These are phyloP conservation scores for Paguma larvata DNA, from an alignment of 2,797 vertebrate genomes.

Conservation along the genomic window DNA sequence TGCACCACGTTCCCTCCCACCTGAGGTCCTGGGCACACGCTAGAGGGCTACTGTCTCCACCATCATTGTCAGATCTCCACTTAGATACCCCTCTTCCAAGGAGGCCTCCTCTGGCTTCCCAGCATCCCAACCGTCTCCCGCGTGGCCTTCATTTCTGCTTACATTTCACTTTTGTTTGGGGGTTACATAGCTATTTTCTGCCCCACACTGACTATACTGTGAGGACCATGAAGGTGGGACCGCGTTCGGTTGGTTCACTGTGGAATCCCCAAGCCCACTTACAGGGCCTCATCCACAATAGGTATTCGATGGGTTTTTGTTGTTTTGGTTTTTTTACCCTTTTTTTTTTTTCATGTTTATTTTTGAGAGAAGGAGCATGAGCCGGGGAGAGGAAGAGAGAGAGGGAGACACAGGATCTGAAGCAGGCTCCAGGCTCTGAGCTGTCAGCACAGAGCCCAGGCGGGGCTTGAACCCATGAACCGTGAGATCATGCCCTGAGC, in stretches of 20 bases:
- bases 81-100: not conserved
- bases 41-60: not conserved
- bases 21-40: not conserved
- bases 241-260: not conserved
- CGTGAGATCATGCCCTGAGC: too few species aligned
- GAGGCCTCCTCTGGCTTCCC: constrained; percentile 20
- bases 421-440: too few species aligned
- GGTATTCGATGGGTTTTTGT: not conserved
- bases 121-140: not conserved
- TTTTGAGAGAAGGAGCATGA: too few species aligned
- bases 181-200: not conserved
- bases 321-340: too few species aligned
- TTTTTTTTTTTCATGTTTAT: too few species aligned
- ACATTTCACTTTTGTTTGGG: not conserved
- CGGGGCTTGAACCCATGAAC: too few species aligned
- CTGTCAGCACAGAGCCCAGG: too few species aligned
- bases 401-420: too few species aligned
- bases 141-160: not conserved
- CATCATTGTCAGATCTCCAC: not conserved
- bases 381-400: too few species aligned
- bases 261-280: not conserved
- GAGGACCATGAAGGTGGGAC: not conserved
- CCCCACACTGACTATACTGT: not conserved
- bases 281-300: not conserved
- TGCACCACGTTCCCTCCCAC: not conserved